These are phyloP conservation scores for Ceratosolen fusciceps DNA, from an alignment of 1,140 invertebrate genomes.

Conservation along the genomic window DNA sequence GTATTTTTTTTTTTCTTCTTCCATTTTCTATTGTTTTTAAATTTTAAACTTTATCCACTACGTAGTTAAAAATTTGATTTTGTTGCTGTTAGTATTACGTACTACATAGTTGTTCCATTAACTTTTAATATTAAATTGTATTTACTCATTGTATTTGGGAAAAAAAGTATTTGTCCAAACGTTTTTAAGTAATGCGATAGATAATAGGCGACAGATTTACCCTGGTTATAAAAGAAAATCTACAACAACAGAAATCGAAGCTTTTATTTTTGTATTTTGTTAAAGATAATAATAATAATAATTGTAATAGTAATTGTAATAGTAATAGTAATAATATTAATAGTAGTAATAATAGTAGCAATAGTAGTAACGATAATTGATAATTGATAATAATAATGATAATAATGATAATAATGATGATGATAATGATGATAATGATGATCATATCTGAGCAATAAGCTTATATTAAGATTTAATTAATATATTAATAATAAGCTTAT, in stretches of 20 bases:
- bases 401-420: too few species aligned
- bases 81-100: constrained; percentile 43
- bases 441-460: too few species aligned
- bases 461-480: too few species aligned
- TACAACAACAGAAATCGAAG: constrained; percentile 21
- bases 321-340: too few species aligned
- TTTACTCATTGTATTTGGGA: constrained; percentile 22
- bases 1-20: too few species aligned
- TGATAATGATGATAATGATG: too few species aligned
- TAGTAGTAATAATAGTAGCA: too few species aligned
- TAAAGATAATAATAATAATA: constrained; percentile 15
- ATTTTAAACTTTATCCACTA: constrained; percentile 36
- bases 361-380: too few species aligned
- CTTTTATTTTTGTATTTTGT: constrained; percentile 14
- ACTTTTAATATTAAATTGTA: constrained; percentile 20
- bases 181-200: constrained; percentile 15
- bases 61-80: constrained; percentile 50
- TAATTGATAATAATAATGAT: too few species aligned
- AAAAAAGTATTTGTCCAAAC: constrained; percentile 24
- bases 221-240: constrained; percentile 36
- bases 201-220: constrained; percentile 25
- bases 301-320: too few species aligned
- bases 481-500: too few species aligned
- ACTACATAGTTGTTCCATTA: constrained; percentile 40
- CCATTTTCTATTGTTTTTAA: too few species aligned